Evolutionary conservation across 1,140 invertebrate species (phyloP).

Genomic region (Elymnias hypermnestra): DNA sequence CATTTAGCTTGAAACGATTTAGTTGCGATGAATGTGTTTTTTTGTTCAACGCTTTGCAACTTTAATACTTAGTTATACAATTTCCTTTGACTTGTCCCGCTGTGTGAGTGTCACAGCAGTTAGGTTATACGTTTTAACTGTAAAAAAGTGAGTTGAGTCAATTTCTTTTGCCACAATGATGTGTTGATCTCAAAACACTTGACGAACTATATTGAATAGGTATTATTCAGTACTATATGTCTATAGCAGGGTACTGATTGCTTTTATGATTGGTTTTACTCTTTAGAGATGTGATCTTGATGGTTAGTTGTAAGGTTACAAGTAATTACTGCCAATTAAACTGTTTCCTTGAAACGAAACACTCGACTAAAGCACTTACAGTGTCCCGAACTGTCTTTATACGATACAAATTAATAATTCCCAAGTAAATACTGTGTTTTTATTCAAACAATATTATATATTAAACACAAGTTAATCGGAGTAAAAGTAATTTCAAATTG

Average conservation of each 20-base stretch:
- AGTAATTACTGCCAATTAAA: constrained; percentile 23
- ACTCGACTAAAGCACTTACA: no score
- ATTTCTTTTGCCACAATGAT: constrained; percentile 41
- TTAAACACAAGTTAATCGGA: no score
- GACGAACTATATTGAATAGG: constrained; percentile 29
- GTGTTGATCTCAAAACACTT: constrained; percentile 67
- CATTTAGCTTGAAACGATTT: constrained; percentile 48
- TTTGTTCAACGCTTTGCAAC: constrained; percentile 40
- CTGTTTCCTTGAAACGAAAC: no score
- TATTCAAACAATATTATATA: no score
- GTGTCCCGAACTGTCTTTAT: no score
- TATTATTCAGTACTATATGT: constrained; percentile 23
- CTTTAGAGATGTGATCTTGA: constrained; percentile 24
- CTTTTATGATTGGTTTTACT: constrained; percentile 20
- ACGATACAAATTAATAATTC: no score
- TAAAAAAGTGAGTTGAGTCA: constrained; percentile 57
- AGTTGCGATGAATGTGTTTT: constrained; percentile 62
- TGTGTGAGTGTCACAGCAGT: constrained; percentile 39
- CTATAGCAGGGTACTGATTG: constrained; percentile 13
- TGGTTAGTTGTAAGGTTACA: constrained; percentile 20
- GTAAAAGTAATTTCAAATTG: no score
- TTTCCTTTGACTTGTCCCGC: constrained; percentile 40
- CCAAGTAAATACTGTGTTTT: no score
- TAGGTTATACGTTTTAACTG: constrained; percentile 16
- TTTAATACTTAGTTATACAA: constrained; percentile 39